These are phyloP conservation scores for Saccostrea glomerata DNA, from an alignment of 1,140 invertebrate species.

Conservation along the genomic window DNA sequence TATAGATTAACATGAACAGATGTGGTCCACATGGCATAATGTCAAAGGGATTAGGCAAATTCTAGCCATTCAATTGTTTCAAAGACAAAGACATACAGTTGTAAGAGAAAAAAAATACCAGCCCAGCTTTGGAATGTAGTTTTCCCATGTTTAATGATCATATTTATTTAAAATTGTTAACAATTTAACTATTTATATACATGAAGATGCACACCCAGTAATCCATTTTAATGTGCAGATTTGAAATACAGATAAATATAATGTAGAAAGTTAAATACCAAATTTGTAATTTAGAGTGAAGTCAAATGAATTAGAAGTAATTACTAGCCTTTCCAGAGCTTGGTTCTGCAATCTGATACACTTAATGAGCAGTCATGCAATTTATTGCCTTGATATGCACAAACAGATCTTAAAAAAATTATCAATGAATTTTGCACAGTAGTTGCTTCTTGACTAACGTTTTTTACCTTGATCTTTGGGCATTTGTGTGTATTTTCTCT, in stretches of 20 bases:
- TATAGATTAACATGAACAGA: not conserved
- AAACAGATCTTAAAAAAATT: conserved; percentile 11
- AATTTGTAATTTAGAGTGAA: conserved; percentile 16
- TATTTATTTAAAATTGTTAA: not conserved
- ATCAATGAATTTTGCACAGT: conserved; percentile 27
- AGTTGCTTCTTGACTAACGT: not conserved
- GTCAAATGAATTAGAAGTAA: conserved; percentile 24
- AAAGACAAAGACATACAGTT: not conserved
- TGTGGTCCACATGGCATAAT: conserved; percentile 29
- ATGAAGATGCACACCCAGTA: not conserved
- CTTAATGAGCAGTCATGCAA: conserved; percentile 18
- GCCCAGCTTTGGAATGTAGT: not conserved
- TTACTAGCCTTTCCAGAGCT: conserved; percentile 27
- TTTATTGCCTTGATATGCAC: conserved; percentile 38
- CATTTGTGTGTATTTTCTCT: not conserved
- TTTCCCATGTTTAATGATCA: not conserved
- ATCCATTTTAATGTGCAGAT: conserved; percentile 10
- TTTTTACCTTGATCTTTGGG: conserved; percentile 26
- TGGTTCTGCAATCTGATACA: conserved; percentile 13
- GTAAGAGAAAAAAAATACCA: not conserved
- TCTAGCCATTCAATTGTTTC: not conserved
- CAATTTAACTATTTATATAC: not conserved
- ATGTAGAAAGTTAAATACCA: conserved; percentile 37
- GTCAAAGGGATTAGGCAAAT: not conserved
- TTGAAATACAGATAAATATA: not conserved